Conservation (phyloP, 2,113 vertebrate species). For the Ceuthmochares aereus region DNA sequence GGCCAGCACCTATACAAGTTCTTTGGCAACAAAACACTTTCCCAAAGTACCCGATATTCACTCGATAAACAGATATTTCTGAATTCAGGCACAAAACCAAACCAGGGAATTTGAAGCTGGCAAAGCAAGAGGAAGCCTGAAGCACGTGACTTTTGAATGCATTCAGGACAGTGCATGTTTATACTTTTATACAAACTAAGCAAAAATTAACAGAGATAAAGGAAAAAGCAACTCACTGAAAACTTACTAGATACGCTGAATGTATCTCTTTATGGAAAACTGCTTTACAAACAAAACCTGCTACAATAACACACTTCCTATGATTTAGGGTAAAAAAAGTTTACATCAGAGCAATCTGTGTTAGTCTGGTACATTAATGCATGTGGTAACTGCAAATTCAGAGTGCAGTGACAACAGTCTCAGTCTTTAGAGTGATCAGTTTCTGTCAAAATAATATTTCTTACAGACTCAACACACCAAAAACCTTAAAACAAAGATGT, state of each 20-base stretch:
- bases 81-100: background rate
- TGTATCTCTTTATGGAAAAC: background rate
- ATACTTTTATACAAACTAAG: background rate
- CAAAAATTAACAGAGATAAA: background rate
- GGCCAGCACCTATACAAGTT: background rate
- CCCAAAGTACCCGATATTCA: background rate
- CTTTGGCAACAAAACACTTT: background rate
- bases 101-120: background rate
- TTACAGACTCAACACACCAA: background rate
- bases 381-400: background rate
- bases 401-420: background rate
- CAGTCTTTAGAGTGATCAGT: background rate
- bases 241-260: background rate
- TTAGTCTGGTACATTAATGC: conserved; percentile 59
- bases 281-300: background rate
- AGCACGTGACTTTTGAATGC: rapidly evolving
- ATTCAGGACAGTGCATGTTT: background rate
- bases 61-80: background rate
- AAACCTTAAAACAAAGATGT: background rate
- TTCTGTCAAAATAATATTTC: background rate
- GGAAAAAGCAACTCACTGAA: background rate
- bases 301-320: background rate
- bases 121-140: background rate
- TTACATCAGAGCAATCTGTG: conserved; percentile 63
- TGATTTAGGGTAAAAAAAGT: background rate